A percentile compares a stretch with the other conserved stretches of the same genome.
Conservation (phyloP, 2,797 vertebrate species). For the Megaceryle alcyon region DNA sequence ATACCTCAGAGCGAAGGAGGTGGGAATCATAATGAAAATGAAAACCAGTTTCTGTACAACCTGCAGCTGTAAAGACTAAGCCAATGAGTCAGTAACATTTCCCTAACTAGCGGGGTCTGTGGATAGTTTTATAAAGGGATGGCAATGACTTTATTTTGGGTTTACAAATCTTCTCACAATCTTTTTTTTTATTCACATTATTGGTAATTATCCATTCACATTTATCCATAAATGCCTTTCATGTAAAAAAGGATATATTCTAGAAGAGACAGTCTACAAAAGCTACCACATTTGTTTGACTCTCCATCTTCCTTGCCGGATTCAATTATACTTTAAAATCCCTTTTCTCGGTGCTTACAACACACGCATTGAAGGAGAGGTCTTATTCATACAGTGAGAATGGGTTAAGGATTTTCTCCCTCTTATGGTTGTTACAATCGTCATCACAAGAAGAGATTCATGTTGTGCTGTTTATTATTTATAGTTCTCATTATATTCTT, state of each 20-base stretch:
- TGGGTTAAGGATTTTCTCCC: conserved; percentile 48
- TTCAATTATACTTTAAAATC: background rate
- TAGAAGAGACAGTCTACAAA: background rate
- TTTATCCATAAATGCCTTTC: background rate
- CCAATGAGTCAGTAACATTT: background rate
- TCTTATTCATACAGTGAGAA: conserved; percentile 2
- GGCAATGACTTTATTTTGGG: background rate
- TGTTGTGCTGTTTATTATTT: conserved; percentile 75
- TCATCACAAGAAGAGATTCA: conserved; percentile 65
- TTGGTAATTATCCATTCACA: background rate
- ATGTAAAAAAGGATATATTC: background rate
- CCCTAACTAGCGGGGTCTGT: background rate
- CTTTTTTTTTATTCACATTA: background rate
- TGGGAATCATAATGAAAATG: conserved; percentile 10
- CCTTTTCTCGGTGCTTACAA: background rate
- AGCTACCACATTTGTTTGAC: background rate
- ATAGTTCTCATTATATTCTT: conserved; percentile 77
- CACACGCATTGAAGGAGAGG: background rate
- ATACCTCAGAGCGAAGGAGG: conserved; percentile 37
- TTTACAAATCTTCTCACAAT: background rate
- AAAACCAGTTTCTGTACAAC: conserved; percentile 24
- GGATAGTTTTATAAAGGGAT: conserved; percentile 11
- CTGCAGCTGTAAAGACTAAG: conserved; percentile 24
- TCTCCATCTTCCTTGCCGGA: background rate
- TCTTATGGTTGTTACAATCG: conserved; percentile 51